Evolutionary conservation across 2,113 vertebrate genomes (phyloP).

Genomic region (Pteruthius melanotis): DNA sequence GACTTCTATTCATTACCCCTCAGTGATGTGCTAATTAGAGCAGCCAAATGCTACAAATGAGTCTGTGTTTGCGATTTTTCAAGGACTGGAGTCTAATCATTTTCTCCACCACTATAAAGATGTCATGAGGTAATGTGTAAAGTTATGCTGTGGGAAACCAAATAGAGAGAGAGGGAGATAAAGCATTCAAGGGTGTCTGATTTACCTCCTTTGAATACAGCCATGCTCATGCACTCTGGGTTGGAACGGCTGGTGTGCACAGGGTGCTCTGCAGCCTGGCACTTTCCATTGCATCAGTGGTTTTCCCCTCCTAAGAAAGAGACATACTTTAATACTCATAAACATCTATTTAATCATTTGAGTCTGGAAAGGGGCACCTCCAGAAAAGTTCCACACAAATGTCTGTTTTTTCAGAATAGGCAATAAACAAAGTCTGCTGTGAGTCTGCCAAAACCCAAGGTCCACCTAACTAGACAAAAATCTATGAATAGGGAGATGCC

Average conservation of each 20-base stretch:
- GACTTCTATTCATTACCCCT: conserved; percentile 60
- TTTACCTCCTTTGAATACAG: conserved; percentile 20
- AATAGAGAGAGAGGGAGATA: conserved; percentile 35
- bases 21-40: conserved; percentile 66
- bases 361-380: background rate
- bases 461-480: conserved; percentile 19
- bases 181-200: conserved; percentile 45
- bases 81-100: conserved; percentile 9
- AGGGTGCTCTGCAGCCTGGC: background rate
- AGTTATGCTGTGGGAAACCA: conserved; percentile 44
- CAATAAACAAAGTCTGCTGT: conserved; percentile 5
- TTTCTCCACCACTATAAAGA: conserved; percentile 35
- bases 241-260: background rate
- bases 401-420: background rate
- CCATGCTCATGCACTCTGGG: background rate
- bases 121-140: conserved; percentile 54
- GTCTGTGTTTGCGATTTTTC: conserved; percentile 46
- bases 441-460: background rate
- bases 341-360: conserved; percentile 4
- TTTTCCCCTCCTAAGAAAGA: background rate
- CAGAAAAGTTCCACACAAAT: background rate
- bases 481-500: background rate
- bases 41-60: conserved; percentile 58
- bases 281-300: background rate
- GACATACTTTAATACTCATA: background rate